phyloP scores from a whole-genome alignment of 2,113 vertebrate genomes.

The Castor canadensis region DNA sequence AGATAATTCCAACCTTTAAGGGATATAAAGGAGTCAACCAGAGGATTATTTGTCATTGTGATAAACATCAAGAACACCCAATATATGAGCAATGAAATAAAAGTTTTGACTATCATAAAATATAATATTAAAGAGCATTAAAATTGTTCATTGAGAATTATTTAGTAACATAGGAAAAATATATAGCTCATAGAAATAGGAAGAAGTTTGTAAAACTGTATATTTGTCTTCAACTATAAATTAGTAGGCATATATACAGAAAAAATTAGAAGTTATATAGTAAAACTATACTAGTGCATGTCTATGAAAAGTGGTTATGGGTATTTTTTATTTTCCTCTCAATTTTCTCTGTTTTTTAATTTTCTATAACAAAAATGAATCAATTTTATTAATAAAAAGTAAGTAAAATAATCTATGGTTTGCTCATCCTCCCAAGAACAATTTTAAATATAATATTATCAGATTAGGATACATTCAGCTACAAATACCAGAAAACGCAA shows the following conservation, averaged over 20 bases:
- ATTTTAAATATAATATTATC: slow-evolving; percentile 24
- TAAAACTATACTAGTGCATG: too few relatives aligned
- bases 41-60: not conserved
- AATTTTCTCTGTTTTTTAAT: not conserved
- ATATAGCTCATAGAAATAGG: too few relatives aligned
- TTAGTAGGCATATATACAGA: too few relatives aligned
- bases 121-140: too few relatives aligned
- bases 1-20: too few relatives aligned
- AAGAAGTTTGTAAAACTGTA: too few relatives aligned
- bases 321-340: slow-evolving; percentile 9
- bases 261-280: too few relatives aligned
- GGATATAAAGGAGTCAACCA: not conserved
- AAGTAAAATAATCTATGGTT: not conserved
- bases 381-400: not conserved
- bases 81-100: not conserved
- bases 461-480: slow-evolving; percentile 33
- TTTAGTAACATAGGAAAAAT: too few relatives aligned
- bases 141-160: too few relatives aligned
- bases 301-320: not conserved
- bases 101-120: too few relatives aligned
- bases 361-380: not conserved
- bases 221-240: too few relatives aligned
- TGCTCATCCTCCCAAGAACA: not conserved
- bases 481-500: slow-evolving; percentile 16
- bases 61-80: not conserved